Conservation (phyloP, 2,888 invertebrate genomes). For the Deilephila porcellus region DNA sequence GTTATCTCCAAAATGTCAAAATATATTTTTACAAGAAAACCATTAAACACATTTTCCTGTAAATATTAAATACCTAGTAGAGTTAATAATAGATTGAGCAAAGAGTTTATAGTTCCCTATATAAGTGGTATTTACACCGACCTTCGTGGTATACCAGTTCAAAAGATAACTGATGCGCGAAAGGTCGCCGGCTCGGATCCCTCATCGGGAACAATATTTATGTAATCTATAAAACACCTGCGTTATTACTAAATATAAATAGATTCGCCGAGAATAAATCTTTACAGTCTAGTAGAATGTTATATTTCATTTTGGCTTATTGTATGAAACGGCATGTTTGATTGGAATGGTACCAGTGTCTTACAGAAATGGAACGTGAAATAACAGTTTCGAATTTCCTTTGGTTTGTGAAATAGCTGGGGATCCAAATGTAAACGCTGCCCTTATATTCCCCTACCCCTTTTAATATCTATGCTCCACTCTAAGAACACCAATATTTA, state of each 20-base stretch:
- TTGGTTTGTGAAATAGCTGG: too few relatives aligned
- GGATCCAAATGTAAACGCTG: too few relatives aligned
- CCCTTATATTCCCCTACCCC: too few relatives aligned
- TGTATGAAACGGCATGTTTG: too few relatives aligned
- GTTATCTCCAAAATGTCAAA: too few relatives aligned
- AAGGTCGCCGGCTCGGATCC: slow-evolving; percentile 16
- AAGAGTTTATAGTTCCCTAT: background rate
- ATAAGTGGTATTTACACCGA: slow-evolving; percentile 1
- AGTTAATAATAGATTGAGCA: background rate
- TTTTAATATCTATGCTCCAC: too few relatives aligned
- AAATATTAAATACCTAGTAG: background rate
- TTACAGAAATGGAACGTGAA: too few relatives aligned
- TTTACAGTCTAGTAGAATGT: background rate
- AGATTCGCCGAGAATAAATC: background rate
- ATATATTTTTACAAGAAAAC: background rate
- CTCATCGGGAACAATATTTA: slow-evolving; percentile 21
- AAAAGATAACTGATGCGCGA: slow-evolving; percentile 4
- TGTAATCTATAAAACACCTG: slow-evolving; percentile 4
- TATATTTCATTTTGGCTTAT: too few relatives aligned
- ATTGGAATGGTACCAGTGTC: too few relatives aligned
- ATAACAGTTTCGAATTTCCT: too few relatives aligned
- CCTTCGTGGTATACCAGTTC: slow-evolving; percentile 15
- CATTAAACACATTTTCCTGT: background rate
- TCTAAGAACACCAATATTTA: too few relatives aligned
- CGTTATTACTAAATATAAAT: background rate